A percentile compares a stretch with the other conserved stretches of the same genome.
These are phyloP conservation scores for Drosophila biarmipes DNA, from an alignment of 1,140 invertebrate species.

Conservation along the genomic window DNA sequence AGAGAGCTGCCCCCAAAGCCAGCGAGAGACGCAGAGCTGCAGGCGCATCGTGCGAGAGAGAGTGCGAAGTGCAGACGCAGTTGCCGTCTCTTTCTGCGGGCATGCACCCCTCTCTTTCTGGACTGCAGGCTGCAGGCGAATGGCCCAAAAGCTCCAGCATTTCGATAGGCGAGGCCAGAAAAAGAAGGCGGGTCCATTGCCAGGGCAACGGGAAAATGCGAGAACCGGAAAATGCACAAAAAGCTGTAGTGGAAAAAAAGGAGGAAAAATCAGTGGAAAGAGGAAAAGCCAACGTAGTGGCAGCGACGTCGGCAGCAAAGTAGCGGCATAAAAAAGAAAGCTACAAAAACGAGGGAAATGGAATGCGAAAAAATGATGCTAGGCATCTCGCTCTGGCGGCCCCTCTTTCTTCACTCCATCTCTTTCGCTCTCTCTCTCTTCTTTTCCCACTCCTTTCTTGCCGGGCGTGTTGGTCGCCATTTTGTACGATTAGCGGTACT, in stretches of 20 bases:
- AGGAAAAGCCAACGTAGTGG: conserved; percentile 23
- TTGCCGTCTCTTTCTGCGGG: conserved; percentile 23
- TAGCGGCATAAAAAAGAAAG: conserved; percentile 24
- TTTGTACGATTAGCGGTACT: conserved; percentile 73
- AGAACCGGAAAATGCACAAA: conserved; percentile 64
- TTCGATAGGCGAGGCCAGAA: conserved; percentile 72
- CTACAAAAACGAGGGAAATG: background rate
- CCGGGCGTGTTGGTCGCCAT: conserved; percentile 61
- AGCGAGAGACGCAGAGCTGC: conserved; percentile 11
- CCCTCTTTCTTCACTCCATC: conserved; percentile 13
- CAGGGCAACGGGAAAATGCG: conserved; percentile 61
- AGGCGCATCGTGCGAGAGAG: conserved; percentile 14
- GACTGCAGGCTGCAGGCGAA: conserved; percentile 56
- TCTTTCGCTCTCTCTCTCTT: conserved; percentile 5
- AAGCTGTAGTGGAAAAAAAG: conserved; percentile 27
- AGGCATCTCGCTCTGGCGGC: conserved; percentile 26
- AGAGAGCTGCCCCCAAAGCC: conserved; percentile 3
- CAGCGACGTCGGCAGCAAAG: conserved; percentile 40
- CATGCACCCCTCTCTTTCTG: conserved; percentile 25
- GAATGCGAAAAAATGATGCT: conserved; percentile 39
- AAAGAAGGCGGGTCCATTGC: conserved; percentile 82
- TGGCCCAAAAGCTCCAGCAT: conserved; percentile 45
- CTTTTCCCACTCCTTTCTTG: background rate
- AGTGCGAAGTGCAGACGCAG: conserved; percentile 28
- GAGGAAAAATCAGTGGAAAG: conserved; percentile 10